Percentiles rank a stretch among this genome's conserved stretches.
These are phyloP conservation scores for Gambusia yucatana DNA, from an alignment of 2,797 vertebrate species.

Conservation along the genomic window DNA sequence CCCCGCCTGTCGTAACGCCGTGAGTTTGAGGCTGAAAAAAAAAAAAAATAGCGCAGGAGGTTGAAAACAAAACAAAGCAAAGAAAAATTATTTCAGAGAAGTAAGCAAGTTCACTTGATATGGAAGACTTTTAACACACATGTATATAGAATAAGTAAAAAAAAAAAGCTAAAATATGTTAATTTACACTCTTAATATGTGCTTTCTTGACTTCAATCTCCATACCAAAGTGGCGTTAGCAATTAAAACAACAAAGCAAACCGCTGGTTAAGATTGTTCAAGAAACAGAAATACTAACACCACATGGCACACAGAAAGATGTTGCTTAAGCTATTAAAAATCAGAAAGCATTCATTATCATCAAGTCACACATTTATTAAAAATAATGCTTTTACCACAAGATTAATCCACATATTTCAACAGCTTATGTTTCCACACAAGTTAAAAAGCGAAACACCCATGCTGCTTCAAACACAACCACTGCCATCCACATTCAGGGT, in stretches of 20 bases:
- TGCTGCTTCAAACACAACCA: constrained; percentile 51
- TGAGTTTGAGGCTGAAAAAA: constrained; percentile 85
- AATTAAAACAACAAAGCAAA: constrained; percentile 15
- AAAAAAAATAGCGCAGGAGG: neutral
- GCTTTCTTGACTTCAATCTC: neutral
- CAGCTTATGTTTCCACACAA: constrained; percentile 1
- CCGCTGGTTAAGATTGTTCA: neutral
- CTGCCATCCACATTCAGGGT: constrained; percentile 62
- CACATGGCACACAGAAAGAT: neutral
- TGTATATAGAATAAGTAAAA: neutral
- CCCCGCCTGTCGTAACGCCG: constrained; percentile 81
- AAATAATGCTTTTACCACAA: neutral
- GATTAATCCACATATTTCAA: neutral
- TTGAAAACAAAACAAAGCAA: neutral
- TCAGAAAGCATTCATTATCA: neutral
- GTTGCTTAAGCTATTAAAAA: neutral
- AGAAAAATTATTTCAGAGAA: neutral
- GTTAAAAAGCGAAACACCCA: constrained; percentile 27
- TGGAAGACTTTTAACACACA: neutral
- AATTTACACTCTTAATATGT: neutral
- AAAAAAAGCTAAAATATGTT: neutral
- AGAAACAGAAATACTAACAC: neutral
- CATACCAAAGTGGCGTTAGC: neutral
- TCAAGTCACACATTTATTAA: neutral
- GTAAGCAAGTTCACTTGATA: neutral